phyloP scores from a whole-genome alignment of 2,113 vertebrate species.

The Forbesichthys papilliferus region DNA sequence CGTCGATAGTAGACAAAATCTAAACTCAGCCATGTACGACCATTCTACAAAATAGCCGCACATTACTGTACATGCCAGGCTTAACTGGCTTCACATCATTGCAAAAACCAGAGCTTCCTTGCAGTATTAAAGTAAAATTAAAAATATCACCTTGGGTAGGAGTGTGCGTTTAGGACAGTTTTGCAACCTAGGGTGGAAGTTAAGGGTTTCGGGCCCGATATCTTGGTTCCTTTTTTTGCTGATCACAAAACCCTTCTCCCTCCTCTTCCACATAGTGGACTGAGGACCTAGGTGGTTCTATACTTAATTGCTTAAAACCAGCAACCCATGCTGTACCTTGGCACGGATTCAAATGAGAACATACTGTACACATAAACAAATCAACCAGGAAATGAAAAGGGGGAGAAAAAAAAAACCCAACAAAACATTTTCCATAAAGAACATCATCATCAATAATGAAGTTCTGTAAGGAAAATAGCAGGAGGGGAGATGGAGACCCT shows the following conservation, averaged over 20 bases:
- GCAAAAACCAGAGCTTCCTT: slow-evolving; percentile 42
- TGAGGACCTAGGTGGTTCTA: slow-evolving; percentile 85
- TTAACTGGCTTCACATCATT: slow-evolving; percentile 37
- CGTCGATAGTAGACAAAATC: slow-evolving; percentile 6
- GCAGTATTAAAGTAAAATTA: slow-evolving; percentile 36
- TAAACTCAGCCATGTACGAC: slow-evolving; percentile 27
- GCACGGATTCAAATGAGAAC: slow-evolving; percentile 72
- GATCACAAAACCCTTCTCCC: slow-evolving; percentile 85
- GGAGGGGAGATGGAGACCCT: background rate
- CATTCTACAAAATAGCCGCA: slow-evolving; percentile 22
- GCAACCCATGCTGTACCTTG: slow-evolving; percentile 69
- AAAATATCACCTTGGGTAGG: slow-evolving; percentile 80
- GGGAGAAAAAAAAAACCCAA: slow-evolving; percentile 6
- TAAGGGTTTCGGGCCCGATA: slow-evolving; percentile 83
- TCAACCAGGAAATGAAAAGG: slow-evolving; percentile 44
- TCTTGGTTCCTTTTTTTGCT: slow-evolving; percentile 78
- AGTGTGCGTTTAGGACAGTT: slow-evolving; percentile 82
- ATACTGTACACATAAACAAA: slow-evolving; percentile 69
- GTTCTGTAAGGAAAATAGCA: slow-evolving; percentile 62
- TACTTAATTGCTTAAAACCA: slow-evolving; percentile 81
- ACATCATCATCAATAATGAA: slow-evolving; percentile 53
- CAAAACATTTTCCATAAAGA: slow-evolving; percentile 56
- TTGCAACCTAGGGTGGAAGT: slow-evolving; percentile 82
- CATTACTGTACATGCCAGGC: slow-evolving; percentile 15
- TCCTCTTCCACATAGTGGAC: slow-evolving; percentile 86